Conservation (phyloP, 2,113 vertebrate species). For the Benitochromis conjunctus region DNA sequence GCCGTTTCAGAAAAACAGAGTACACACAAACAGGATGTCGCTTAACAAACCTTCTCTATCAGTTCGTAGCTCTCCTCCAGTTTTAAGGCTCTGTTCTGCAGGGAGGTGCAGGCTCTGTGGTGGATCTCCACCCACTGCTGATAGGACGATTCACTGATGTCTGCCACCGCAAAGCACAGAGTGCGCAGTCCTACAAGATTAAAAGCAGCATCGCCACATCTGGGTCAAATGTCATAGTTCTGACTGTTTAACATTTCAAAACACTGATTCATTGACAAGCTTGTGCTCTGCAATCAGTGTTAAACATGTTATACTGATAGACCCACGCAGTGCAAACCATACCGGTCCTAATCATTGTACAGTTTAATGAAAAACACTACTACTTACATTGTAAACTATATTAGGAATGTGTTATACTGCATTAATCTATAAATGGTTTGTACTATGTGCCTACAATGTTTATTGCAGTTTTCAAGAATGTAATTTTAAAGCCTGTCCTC, state of each 20-base stretch:
- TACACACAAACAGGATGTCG: not conserved
- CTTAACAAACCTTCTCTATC: constrained; percentile 86
- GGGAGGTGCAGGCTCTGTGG: constrained; percentile 82
- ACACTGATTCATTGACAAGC: not conserved
- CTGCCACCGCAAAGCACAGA: constrained; percentile 91
- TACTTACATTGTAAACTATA: not conserved
- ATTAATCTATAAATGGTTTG: not conserved
- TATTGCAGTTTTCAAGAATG: not conserved
- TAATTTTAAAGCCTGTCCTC: not conserved
- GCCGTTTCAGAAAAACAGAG: not conserved
- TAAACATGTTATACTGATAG: not conserved
- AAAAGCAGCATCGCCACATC: not conserved
- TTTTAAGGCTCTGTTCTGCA: constrained; percentile 93
- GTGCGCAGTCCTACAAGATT: constrained; percentile 84
- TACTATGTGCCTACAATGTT: not conserved
- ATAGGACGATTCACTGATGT: constrained; percentile 89
- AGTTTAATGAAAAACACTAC: not conserved
- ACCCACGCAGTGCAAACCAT: not conserved
- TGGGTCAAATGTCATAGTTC: not conserved
- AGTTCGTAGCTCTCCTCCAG: constrained; percentile 96
- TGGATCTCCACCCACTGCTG: constrained; percentile 87
- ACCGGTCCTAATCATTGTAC: not conserved
- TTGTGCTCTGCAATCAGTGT: not conserved
- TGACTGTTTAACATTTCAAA: not conserved
- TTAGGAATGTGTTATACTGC: not conserved